phyloP scores from a whole-genome alignment of 2,797 vertebrate genomes.

The Parauchenoglanis ngamensis region DNA sequence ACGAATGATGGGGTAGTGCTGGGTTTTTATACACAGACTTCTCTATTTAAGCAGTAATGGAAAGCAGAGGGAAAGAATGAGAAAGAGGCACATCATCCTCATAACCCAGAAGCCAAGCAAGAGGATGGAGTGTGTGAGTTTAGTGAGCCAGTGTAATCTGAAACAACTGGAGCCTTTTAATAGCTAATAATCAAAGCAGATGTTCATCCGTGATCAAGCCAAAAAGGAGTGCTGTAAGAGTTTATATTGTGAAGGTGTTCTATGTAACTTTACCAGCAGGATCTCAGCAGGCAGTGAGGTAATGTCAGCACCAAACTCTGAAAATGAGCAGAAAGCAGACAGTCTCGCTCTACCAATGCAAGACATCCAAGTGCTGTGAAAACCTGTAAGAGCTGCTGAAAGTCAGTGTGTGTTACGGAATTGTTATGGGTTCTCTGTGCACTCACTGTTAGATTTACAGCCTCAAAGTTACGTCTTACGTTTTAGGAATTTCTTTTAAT shows the following conservation, averaged over 20 bases:
- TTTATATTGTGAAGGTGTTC: constrained; percentile 68
- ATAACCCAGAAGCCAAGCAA: constrained; percentile 46
- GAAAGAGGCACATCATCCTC: constrained; percentile 44
- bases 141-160: constrained; percentile 55
- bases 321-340: constrained; percentile 51
- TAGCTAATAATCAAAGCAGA: constrained; percentile 72
- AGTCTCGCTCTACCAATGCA: constrained; percentile 62
- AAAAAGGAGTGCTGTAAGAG: constrained; percentile 72
- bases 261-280: constrained; percentile 69
- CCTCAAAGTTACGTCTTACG: background rate
- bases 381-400: constrained; percentile 59
- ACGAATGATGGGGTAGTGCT: constrained; percentile 28
- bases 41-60: constrained; percentile 37
- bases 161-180: constrained; percentile 49
- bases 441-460: background rate
- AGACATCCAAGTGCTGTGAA: constrained; percentile 66
- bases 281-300: constrained; percentile 66
- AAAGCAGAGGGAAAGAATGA: constrained; percentile 63
- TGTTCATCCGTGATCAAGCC: constrained; percentile 70
- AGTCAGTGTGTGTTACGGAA: constrained; percentile 4
- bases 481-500: background rate
- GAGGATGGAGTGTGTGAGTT: constrained; percentile 51
- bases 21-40: constrained; percentile 41
- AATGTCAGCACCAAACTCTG: constrained; percentile 56
- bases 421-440: background rate